Percentiles rank a stretch among this genome's conserved stretches.
These are phyloP conservation scores for Polyploca ridens DNA, from an alignment of 2,888 invertebrate species.

Conservation along the genomic window DNA sequence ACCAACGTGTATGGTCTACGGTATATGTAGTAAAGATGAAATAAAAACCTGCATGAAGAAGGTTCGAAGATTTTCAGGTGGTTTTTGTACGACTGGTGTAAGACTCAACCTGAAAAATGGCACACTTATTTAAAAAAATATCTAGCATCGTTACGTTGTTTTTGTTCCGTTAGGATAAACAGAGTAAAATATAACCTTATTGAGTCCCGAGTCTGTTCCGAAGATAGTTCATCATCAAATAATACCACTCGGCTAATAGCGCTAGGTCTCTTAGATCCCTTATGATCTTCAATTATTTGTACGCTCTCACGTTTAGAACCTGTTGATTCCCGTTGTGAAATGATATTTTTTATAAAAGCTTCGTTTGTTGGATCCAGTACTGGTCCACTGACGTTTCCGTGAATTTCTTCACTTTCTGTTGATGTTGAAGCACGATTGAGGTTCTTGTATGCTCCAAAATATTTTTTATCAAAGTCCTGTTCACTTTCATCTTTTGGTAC, in stretches of 20 bases:
- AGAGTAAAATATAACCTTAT: slow-evolving; percentile 39
- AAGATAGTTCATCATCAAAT: slow-evolving; percentile 32
- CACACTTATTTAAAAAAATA: too few species aligned
- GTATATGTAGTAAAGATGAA: not conserved
- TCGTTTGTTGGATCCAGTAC: slow-evolving; percentile 17
- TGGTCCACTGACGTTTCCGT: slow-evolving; percentile 23
- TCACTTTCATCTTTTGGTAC: slow-evolving; percentile 68
- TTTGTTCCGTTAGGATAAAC: too few species aligned
- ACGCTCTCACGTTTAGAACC: slow-evolving; percentile 27
- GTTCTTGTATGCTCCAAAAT: slow-evolving; percentile 70
- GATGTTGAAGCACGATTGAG: slow-evolving; percentile 32
- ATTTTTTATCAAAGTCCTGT: slow-evolving; percentile 73
- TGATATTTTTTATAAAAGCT: slow-evolving; percentile 30
- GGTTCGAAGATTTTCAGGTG: slow-evolving; percentile 51
- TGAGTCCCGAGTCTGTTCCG: slow-evolving; percentile 40
- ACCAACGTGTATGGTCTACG: too few species aligned
- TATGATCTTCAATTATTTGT: slow-evolving; percentile 18
- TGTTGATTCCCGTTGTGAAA: slow-evolving; percentile 28
- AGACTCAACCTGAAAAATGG: slow-evolving; percentile 56
- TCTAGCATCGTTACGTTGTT: too few species aligned
- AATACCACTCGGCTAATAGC: slow-evolving; percentile 36
- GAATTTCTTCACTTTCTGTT: slow-evolving; percentile 19
- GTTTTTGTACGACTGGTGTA: slow-evolving; percentile 26
- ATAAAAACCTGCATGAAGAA: slow-evolving; percentile 75
- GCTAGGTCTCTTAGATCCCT: slow-evolving; percentile 24